Base-by-base conservation (phyloP, 2,888 invertebrate genomes). In the Koerneria pararmatus region DNA sequence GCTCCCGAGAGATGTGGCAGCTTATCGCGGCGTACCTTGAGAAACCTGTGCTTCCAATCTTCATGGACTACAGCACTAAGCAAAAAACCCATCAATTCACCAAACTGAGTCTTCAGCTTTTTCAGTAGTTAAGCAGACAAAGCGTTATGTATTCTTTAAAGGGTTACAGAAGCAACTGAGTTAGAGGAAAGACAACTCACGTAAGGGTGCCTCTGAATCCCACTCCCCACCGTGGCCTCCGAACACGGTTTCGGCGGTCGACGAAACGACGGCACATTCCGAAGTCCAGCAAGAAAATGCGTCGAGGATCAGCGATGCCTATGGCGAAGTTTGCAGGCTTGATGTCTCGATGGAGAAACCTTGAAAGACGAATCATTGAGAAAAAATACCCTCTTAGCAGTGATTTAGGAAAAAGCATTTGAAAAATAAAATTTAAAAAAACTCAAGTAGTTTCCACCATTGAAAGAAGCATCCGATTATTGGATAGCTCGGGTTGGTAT, bases 1-100 rank as follows among this genome's bases (percentile, higher is more conserved):
- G 66, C 29, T 79, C 79, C 24, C 74, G 63, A 53, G 68, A 67
- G 48, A 75, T 66, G 67, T 79, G 77, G 51, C 72, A 59, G 3
- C 68, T 66, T 41, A 75, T 37, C 1, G 73, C 32, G 2, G 72
- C 73, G 67, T 73, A 71, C 60, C 70, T 68, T 35, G 8, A 35
- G 31, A 5, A n/a, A 35, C 41, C 41, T 41, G n/a, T n/a, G 19
- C 6, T 19, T 8, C 56, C 15, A 29, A 11, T 31, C 11, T 19
- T 6, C 11, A 58, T 58, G 8, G 24, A 35, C 22, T 34, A 4
- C 29, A 5, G 24, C 35, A n/a, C 2, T 57, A 22, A 57, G 24
- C 46, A n/a, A n/a, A n/a, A n/a, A n/a, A n/a, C n/a, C n/a, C n/a
- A n/a, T n/a, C n/a, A n/a, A n/a, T n/a, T n/a, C n/a, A n/a, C n/a